Base-by-base conservation (phyloP, 2,888 invertebrate genomes). In the Sceliomorpha sp. region DNA sequence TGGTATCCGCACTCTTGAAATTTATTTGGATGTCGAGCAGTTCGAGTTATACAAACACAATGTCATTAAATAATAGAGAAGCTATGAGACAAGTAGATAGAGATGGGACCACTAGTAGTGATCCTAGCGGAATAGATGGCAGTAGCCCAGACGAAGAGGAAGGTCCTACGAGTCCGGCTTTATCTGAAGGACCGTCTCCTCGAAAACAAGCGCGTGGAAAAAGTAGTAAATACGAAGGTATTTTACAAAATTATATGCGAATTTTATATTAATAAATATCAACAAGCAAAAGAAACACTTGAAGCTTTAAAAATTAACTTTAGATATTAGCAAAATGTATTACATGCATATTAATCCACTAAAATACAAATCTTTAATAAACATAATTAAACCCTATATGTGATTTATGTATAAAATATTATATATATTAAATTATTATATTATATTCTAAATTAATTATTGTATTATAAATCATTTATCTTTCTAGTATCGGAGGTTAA, bases 1-100 rank as follows among this genome's bases (percentile, higher is more conserved):
- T 98, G 72, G 95, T 97, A 1, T 97, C 96, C 1, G 96, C 96
- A 0, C 89, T 98, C 67, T 95, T 95, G 75, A 97, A 97, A 82
- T 94, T 96, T 77, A 94, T 98, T 87, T 98, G 97, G 97, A 94
- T 95, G 0, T 93, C 95, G 14, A 93, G 93, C 36, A 90, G 89
- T 45, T 87, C 80, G 56, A 87, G 80, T 67, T 87, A 86, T 56
- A 75, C 87, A 0, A 81, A 80, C 27, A 76, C 83, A 17, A 62
- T 86, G 26, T 60, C 80, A 3, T 77, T 85, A 8, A 86, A 82
- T 13, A 83, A 79, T 51, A 77, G 87, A 45, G 84, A 86, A 42
- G 73, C 82, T 14, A 69, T 85, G 36, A 75, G 76, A 34, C 69
- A 77, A 1, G 77, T 78, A 1, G 85, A 82, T 2, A 80, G 84